A percentile compares a stretch with the other conserved stretches of the same genome.
Evolutionary conservation across 2,888 invertebrate species (phyloP).

Genomic region (Melolontha melolontha): DNA sequence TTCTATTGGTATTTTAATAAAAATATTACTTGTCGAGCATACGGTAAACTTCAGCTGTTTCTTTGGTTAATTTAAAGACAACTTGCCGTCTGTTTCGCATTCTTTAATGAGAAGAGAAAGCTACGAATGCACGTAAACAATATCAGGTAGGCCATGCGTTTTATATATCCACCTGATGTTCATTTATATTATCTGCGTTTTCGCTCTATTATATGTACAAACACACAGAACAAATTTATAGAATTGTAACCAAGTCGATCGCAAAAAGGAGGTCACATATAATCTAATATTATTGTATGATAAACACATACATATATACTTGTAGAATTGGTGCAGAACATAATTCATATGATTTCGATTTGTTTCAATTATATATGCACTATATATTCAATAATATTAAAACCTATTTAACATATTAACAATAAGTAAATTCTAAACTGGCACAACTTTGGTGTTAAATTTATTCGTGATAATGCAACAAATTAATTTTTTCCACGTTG

Average conservation of each 20-base stretch:
- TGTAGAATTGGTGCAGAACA: constrained; percentile 36
- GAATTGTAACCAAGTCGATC: constrained; percentile 10
- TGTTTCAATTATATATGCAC: background rate
- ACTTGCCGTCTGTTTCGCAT: background rate
- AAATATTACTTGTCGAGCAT: too few relatives aligned
- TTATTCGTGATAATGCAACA: constrained; percentile 21
- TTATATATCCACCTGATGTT: constrained; percentile 42
- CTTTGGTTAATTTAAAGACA: too few relatives aligned
- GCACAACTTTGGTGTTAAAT: constrained; percentile 12
- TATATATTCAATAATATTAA: background rate
- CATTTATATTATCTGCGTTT: constrained; percentile 11
- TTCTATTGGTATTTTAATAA: too few relatives aligned
- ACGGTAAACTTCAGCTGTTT: too few relatives aligned
- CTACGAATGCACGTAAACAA: constrained; percentile 20
- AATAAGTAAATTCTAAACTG: constrained; percentile 4
- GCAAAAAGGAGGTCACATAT: constrained; percentile 19
- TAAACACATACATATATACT: constrained; percentile 6
- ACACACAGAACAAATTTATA: background rate
- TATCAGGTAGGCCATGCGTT: constrained; percentile 42
- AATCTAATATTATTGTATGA: constrained; percentile 20
- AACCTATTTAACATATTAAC: background rate
- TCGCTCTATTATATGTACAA: too few relatives aligned
- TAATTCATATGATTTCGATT: background rate
- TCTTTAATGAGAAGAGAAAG: constrained; percentile 39
- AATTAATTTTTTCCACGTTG: constrained; percentile 3